Evolutionary conservation across 2,113 vertebrate genomes (phyloP).

Genomic region (Coregonus clupeaformis): DNA sequence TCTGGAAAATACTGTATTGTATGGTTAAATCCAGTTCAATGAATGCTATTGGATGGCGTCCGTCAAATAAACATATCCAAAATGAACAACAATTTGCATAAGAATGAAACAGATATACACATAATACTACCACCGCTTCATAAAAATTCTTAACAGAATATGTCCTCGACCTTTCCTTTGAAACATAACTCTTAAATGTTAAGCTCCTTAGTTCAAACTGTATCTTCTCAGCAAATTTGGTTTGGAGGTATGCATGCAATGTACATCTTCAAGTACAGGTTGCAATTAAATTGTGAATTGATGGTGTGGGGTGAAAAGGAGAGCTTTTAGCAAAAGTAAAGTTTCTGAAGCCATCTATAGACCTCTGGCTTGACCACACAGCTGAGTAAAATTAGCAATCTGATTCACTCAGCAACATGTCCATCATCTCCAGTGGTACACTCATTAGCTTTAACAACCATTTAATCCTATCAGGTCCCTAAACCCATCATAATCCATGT

Average conservation of each 20-base stretch:
- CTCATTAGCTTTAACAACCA: conserved; percentile 54
- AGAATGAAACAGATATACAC: conserved; percentile 65
- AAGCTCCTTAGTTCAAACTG: conserved; percentile 34
- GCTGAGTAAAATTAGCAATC: conserved; percentile 32
- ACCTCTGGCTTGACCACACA: conserved; percentile 10
- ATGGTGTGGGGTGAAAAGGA: too few species aligned
- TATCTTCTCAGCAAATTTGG: conserved; percentile 39
- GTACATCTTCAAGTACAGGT: too few species aligned
- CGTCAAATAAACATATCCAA: conserved; percentile 60
- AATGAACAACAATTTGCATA: conserved; percentile 57
- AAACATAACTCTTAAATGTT: conserved; percentile 43
- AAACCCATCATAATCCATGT: conserved; percentile 42
- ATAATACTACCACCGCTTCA: conserved; percentile 41
- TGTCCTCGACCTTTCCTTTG: conserved; percentile 48
- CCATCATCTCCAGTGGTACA: background rate
- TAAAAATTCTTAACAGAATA: conserved; percentile 43
- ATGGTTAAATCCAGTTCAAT: conserved; percentile 44
- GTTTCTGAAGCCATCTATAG: too few species aligned
- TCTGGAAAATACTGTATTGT: conserved; percentile 1
- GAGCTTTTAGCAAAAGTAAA: too few species aligned
- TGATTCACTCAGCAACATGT: background rate
- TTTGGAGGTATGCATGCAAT: conserved; percentile 16
- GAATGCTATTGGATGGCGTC: conserved; percentile 30
- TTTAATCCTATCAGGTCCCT: conserved; percentile 49
- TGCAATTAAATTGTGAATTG: too few species aligned